These are phyloP conservation scores for Molossus molossus DNA, from an alignment of 2,797 vertebrate species.

Conservation along the genomic window DNA sequence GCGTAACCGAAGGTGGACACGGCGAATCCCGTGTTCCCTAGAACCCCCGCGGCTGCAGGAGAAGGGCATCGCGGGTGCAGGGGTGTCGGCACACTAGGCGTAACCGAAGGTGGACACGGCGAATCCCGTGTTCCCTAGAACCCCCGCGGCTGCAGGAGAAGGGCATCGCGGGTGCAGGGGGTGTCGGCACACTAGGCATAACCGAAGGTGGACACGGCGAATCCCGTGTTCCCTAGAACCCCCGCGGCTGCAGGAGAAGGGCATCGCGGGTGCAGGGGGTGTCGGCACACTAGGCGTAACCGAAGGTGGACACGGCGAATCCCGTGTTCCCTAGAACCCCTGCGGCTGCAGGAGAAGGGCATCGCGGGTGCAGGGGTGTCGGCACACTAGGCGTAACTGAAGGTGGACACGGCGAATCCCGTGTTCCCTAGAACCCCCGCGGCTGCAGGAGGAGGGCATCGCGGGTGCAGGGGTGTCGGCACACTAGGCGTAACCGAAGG, in stretches of 20 bases:
- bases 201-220: conserved; percentile 5
- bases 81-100: no score
- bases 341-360: not conserved
- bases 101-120: conserved; percentile 12
- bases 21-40: not conserved
- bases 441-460: not conserved
- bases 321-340: not conserved
- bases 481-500: conserved; percentile 34
- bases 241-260: not conserved
- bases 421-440: not conserved
- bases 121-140: not conserved
- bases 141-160: no score
- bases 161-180: no score
- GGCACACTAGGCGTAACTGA: not conserved
- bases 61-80: not conserved
- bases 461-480: no score
- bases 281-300: no score
- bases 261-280: no score
- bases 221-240: not conserved
- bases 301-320: not conserved
- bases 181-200: no score
- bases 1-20: conserved; percentile 1
- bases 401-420: not conserved
- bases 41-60: not conserved
- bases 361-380: no score